Evolutionary conservation across 2,888 invertebrate genomes (phyloP), one percentile per base, ranked within the genome.

Genomic region (Yponomeuta evonymella): DNA sequence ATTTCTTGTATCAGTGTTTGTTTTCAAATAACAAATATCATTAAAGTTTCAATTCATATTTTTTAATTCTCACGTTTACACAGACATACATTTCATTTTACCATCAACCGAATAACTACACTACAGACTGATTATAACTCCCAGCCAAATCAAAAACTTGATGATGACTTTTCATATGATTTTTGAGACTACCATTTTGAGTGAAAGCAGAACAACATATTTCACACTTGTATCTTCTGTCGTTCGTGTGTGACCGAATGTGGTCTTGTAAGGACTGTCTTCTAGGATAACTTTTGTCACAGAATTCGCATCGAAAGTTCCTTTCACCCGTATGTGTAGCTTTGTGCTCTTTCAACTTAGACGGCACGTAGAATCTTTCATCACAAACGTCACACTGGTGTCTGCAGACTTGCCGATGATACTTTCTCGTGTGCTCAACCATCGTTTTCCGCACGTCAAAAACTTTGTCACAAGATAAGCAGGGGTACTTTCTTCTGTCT

Each of bases 91-190:
- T 63, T 63, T 63, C 15, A 63, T 12, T 63, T 69, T 48, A 71
- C 36, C 6, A 29, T 73, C 66, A 81, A 71, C 73, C 78, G 76
- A 78, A 88, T 73, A 43, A 58, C 15, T 58, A 58, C 51, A 15
- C 51, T 58, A 58, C 51, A 15, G 51, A 58, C 51, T 58, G 51
- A 15, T 12, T 51, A 12, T 58, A 58, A 58, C 76, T 80, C 1
- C 76, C 75, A 0, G 84, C 83, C 51, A 87, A 73, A 33, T 86
- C 86, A 12, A 81, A 83, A 0, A 77, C 81, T 43, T 90, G 87
- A 75, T 93, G 93, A 68, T 93, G 93, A 0, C 87, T 86, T 73
- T 93, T 94, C 84, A 94, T 89, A 75, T 94, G 94, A 71, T 85
- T 92, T 78, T 93, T 94, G 66, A 94, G 78, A 72, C 93, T 93